phyloP scores from a whole-genome alignment of 2,888 invertebrate species.

The Ichneumoninae sp. region DNA sequence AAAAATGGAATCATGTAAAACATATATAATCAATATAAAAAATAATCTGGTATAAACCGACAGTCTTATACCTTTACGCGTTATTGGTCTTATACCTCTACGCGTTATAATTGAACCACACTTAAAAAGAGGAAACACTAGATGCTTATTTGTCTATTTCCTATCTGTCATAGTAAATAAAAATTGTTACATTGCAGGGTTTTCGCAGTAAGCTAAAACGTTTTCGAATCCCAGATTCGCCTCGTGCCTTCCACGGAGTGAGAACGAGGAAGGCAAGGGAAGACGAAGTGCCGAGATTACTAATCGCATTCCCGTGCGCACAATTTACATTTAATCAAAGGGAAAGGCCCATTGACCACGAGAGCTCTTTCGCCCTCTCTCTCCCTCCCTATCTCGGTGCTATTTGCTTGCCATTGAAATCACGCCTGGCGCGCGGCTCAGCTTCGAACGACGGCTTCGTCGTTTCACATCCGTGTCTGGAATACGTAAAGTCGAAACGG shows the following conservation, averaged over 20 bases:
- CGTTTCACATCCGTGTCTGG: conserved; percentile 74
- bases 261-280: conserved; percentile 70
- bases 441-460: conserved; percentile 58
- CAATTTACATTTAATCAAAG: conserved; percentile 84
- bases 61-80: background rate
- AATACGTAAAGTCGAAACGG: conserved; percentile 79
- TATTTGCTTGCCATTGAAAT: conserved; percentile 83
- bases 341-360: conserved; percentile 82
- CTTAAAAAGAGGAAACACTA: too few species aligned
- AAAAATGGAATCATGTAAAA: too few species aligned
- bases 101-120: too few species aligned
- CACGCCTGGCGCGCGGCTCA: conserved; percentile 66
- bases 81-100: too few species aligned
- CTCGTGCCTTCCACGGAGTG: conserved; percentile 23
- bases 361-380: conserved; percentile 60
- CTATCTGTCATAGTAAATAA: background rate
- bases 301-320: conserved; percentile 82
- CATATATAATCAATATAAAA: too few species aligned
- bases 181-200: background rate
- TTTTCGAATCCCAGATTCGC: conserved; percentile 15
- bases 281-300: conserved; percentile 78
- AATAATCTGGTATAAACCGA: too few species aligned
- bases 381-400: conserved; percentile 72
- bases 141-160: background rate
- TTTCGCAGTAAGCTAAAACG: background rate